These are phyloP conservation scores for Onychomys torridus DNA, from an alignment of 2,797 vertebrate species.

Conservation along the genomic window DNA sequence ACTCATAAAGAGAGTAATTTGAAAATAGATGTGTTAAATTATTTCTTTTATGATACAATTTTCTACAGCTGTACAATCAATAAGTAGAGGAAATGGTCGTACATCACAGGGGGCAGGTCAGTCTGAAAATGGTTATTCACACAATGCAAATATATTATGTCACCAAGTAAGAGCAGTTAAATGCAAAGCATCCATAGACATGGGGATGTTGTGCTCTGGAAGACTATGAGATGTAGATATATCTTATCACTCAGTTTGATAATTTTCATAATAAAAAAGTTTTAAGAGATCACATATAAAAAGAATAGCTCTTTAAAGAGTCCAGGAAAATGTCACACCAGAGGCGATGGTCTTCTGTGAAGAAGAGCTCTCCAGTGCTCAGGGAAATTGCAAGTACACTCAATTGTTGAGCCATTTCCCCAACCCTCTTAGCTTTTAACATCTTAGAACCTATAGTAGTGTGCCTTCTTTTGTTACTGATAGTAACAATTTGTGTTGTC, in stretches of 20 bases:
- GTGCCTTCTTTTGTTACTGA: neutral
- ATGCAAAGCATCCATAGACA: neutral
- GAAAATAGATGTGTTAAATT: slow-evolving; percentile 5
- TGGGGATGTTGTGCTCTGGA: neutral
- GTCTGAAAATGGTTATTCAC: slow-evolving; percentile 4
- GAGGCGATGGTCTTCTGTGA: neutral
- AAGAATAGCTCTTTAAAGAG: neutral
- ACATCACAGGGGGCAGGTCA: neutral
- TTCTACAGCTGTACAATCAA: neutral
- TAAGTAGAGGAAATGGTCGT: neutral
- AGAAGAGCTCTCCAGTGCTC: neutral
- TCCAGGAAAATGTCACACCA: neutral
- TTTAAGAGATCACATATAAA: neutral
- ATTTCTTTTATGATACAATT: slow-evolving; percentile 28
- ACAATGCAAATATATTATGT: neutral
- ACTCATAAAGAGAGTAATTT: neutral
- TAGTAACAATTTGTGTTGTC: neutral
- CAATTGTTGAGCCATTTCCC: neutral
- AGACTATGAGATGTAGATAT: neutral
- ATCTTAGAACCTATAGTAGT: neutral
- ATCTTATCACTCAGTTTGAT: neutral
- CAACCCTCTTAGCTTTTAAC: neutral
- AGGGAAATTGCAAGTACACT: neutral
- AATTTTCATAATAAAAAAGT: neutral
- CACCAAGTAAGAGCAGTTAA: neutral